Evolutionary conservation across 92 coral and sea anemone species (phyloP), one percentile per base, ranked within the genome.

Genomic region (Metridium senile): DNA sequence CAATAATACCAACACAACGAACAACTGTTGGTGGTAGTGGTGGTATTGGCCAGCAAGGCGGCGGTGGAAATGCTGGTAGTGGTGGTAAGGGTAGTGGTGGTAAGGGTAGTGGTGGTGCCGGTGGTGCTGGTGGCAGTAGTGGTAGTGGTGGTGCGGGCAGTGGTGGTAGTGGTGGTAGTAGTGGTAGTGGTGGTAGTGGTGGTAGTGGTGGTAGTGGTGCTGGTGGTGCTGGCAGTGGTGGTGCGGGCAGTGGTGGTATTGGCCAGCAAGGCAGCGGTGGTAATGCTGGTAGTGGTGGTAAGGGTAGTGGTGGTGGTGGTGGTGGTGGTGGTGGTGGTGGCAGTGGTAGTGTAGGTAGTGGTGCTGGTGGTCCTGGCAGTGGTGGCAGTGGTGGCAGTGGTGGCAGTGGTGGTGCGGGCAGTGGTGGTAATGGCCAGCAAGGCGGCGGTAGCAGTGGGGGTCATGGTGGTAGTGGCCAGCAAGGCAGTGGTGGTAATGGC

Each of bases 11-110:
- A 21, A 74, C 30, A 58, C 25, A 17, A 58, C 56, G 31, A 58
- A 58, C 63, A 17, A 53, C 74, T 17, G 10, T 54, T 39, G 58
- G 56, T 68, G 61, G 61, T 54, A 21, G 61, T 54, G 23, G 61
- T 54, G 25, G 25, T 21, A 20, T 16, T 26, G 26, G 25, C 17
- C 10, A 22, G 2, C 64, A 52, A 30, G 33, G 45, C 0, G 66
- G 35, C 2, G 25, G 17, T n/a, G n/a, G n/a, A n/a, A n/a, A n/a
- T n/a, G n/a, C n/a, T 30, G 66, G 20, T 26, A 49, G 31, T 23
- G 26, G 30, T 11, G 20, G n/a, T 26, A 45, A 17, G 1, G 49
- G 27, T 54, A 39, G 45, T 28, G 47, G 45, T 27, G 47, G 32
- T 20, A 19, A 27, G 16, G 26, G 16, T 0, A 10, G 26, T 19